Evolutionary conservation across 2,888 invertebrate genomes (phyloP).

Genomic region (Chloromyia formosa): DNA sequence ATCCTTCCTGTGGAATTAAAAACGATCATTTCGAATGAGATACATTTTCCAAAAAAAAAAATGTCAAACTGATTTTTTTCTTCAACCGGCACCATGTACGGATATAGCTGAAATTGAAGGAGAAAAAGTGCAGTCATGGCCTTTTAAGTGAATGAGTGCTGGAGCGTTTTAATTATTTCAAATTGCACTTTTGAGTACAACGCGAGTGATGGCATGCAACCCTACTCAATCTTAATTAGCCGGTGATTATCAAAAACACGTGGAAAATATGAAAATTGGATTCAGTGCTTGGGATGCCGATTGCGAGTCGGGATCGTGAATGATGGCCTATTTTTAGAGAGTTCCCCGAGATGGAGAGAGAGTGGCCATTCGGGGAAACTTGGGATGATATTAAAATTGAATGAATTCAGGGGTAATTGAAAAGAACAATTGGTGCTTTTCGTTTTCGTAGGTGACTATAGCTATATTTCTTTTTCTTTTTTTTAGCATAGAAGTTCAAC

Average conservation of each 20-base stretch:
- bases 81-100: too few relatives aligned
- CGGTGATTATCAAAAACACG: constrained; percentile 63
- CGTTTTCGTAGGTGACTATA: too few relatives aligned
- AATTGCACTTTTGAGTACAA: constrained; percentile 45
- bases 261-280: constrained; percentile 52
- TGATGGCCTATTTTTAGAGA: constrained; percentile 19
- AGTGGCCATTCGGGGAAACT: too few relatives aligned
- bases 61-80: too few relatives aligned
- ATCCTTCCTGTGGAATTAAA: background rate
- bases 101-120: background rate
- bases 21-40: too few relatives aligned
- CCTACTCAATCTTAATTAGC: constrained; percentile 54
- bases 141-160: constrained; percentile 4
- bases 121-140: constrained; percentile 4
- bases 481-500: too few relatives aligned
- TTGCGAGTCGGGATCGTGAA: background rate
- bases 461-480: too few relatives aligned
- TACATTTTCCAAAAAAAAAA: too few relatives aligned
- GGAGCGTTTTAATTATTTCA: constrained; percentile 46
- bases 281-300: background rate
- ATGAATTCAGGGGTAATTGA: too few relatives aligned
- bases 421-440: too few relatives aligned
- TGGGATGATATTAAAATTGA: too few relatives aligned
- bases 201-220: constrained; percentile 9
- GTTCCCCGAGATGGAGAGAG: too few relatives aligned